These are phyloP conservation scores for Scaptomyza graminum DNA, from an alignment of 1,140 invertebrate species.

Conservation along the genomic window DNA sequence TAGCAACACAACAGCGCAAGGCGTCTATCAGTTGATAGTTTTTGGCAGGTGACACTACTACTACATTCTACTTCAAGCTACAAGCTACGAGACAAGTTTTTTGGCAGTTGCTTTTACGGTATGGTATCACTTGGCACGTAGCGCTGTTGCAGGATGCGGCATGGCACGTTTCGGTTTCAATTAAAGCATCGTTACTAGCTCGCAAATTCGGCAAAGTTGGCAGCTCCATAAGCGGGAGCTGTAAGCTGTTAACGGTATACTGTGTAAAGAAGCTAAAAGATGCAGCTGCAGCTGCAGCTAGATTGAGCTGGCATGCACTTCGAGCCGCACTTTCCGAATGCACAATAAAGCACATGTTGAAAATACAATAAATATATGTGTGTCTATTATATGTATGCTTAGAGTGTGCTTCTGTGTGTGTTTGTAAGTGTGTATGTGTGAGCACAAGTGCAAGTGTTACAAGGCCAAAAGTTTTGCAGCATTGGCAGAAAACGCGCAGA, in stretches of 20 bases:
- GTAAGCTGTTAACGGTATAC: background rate
- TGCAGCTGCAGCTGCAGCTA: constrained; percentile 1
- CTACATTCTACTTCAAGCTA: no score
- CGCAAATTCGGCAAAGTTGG: constrained; percentile 56
- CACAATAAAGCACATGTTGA: constrained; percentile 58
- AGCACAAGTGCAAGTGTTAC: constrained; percentile 71
- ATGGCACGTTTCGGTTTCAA: constrained; percentile 61
- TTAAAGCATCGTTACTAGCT: constrained; percentile 70
- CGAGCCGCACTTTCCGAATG: constrained; percentile 36
- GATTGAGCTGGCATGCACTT: constrained; percentile 10
- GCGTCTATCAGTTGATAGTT: constrained; percentile 15
- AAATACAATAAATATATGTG: constrained; percentile 67
- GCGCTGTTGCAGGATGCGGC: constrained; percentile 37
- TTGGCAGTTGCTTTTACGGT: constrained; percentile 8
- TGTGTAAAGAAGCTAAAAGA: background rate
- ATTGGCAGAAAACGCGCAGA: constrained; percentile 72
- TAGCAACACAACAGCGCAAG: constrained; percentile 34
- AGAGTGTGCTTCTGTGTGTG: background rate
- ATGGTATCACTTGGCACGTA: constrained; percentile 37
- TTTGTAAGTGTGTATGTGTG: constrained; percentile 35
- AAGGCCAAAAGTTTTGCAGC: constrained; percentile 77
- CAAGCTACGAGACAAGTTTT: background rate
- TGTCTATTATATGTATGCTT: background rate
- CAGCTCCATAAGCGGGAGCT: constrained; percentile 22
- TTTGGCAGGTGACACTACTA: constrained; percentile 8